Evolutionary conservation across 2,797 vertebrate genomes (phyloP).

Genomic region (Acrossocheilus wenchowensis): DNA sequence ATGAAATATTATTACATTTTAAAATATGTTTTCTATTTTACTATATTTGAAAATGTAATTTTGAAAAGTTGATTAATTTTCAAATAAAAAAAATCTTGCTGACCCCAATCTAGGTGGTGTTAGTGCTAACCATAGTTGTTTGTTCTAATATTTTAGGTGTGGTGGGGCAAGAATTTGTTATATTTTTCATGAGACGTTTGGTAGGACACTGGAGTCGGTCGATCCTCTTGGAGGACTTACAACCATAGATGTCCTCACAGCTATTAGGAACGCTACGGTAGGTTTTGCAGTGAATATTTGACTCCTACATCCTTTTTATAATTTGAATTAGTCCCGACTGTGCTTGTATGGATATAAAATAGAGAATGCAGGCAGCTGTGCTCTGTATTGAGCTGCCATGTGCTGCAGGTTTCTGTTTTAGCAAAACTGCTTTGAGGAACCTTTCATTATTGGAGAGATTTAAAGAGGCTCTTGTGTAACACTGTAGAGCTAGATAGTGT

Average conservation of each 20-base stretch:
- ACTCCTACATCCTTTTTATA: neutral
- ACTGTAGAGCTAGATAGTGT: neutral
- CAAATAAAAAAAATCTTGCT: neutral
- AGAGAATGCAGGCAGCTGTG: neutral
- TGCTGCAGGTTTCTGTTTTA: conserved; percentile 2
- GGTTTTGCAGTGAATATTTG: conserved; percentile 61
- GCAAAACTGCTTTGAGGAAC: neutral
- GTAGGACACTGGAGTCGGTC: conserved; percentile 96
- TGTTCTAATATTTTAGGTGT: conserved; percentile 79
- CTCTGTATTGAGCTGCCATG: neutral
- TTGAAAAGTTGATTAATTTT: neutral
- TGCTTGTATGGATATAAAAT: neutral
- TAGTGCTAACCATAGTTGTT: neutral
- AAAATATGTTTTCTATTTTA: neutral
- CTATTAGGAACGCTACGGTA: conserved; percentile 98
- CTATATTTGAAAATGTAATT: neutral
- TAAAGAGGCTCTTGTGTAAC: conserved; percentile 7
- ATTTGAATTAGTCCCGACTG: neutral
- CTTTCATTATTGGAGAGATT: conserved; percentile 13
- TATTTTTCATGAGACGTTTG: conserved; percentile 99
- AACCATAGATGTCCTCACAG: conserved; percentile 97
- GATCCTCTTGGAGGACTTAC: conserved; percentile 96
- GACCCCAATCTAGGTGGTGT: neutral
- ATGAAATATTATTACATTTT: neutral
- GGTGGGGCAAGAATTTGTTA: conserved; percentile 98